Evolutionary conservation across 2,113 vertebrate species (phyloP).

Genomic region (Gobius niger): DNA sequence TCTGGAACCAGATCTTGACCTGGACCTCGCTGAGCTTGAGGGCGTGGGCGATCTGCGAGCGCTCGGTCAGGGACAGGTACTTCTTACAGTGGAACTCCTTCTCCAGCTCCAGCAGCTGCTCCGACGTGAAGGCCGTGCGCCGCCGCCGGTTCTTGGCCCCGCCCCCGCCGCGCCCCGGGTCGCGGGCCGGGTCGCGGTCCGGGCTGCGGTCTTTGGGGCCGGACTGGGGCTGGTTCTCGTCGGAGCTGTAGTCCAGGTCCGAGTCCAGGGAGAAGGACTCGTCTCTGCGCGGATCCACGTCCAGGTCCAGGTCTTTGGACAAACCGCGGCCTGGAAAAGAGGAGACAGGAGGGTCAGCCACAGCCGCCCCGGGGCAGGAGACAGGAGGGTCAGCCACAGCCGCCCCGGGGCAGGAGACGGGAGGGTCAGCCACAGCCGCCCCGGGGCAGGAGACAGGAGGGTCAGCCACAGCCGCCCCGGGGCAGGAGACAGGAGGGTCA

Average conservation of each 20-base stretch:
- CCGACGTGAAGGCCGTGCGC: slow-evolving; percentile 96
- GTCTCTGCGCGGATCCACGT: slow-evolving; percentile 86
- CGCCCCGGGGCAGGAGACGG: background rate
- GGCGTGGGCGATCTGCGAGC: slow-evolving; percentile 97
- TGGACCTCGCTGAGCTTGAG: slow-evolving; percentile 98
- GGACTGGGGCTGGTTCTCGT: slow-evolving; percentile 86
- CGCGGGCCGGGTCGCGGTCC: slow-evolving; percentile 74
- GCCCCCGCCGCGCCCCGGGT: slow-evolving; percentile 36
- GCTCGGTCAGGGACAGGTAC: slow-evolving; percentile 96
- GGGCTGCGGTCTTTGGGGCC: slow-evolving; percentile 84
- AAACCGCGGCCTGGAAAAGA: slow-evolving; percentile 64
- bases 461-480: background rate
- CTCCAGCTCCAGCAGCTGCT: slow-evolving; percentile 97
- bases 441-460: background rate
- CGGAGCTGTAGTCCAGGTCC: slow-evolving; percentile 97
- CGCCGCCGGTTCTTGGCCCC: slow-evolving; percentile 69
- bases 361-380: background rate
- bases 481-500: background rate
- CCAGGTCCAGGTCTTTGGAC: slow-evolving; percentile 66
- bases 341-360: background rate
- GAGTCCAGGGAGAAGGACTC: slow-evolving; percentile 97
- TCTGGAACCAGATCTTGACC: slow-evolving; percentile 99
- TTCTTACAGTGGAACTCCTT: slow-evolving; percentile 99
- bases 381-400: background rate
- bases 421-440: background rate